Conservation (phyloP, 2,113 vertebrate species). For the Notothenia rossii region DNA sequence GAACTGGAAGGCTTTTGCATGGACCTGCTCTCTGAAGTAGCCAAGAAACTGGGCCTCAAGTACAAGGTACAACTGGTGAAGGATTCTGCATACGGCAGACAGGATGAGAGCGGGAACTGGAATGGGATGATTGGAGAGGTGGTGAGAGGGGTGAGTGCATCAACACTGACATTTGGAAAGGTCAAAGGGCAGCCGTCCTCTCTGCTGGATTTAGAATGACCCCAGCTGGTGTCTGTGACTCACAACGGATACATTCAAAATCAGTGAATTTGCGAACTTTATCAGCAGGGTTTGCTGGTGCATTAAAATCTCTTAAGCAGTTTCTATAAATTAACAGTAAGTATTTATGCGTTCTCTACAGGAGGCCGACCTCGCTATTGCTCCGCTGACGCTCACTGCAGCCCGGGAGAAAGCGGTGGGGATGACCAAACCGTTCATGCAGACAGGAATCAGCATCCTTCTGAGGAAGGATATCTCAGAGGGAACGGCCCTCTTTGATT, state of each 20-base stretch:
- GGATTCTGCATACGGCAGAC: conserved; percentile 83
- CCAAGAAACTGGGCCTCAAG: conserved; percentile 86
- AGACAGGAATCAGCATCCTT: conserved; percentile 91
- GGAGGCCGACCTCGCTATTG: conserved; percentile 91
- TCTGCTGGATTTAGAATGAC: conserved; percentile 6
- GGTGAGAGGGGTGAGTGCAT: conserved; percentile 82
- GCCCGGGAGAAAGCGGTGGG: conserved; percentile 86
- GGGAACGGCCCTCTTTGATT: conserved; percentile 84
- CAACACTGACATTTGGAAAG: background rate
- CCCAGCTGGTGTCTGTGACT: conserved; percentile 7
- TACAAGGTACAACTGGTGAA: conserved; percentile 88
- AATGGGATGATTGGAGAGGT: conserved; percentile 91
- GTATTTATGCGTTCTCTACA: conserved; percentile 47
- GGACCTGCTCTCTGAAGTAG: conserved; percentile 86
- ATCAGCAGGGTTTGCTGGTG: background rate
- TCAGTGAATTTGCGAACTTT: background rate
- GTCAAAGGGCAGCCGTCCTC: background rate
- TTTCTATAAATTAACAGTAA: background rate
- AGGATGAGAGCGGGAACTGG: conserved; percentile 86
- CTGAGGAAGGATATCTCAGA: conserved; percentile 86
- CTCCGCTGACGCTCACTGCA: conserved; percentile 89
- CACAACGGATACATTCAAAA: background rate
- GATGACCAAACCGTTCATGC: conserved; percentile 92
- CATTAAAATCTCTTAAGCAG: background rate
- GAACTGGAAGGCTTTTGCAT: conserved; percentile 91